These are phyloP conservation scores for Candoia aspera DNA, from an alignment of 2,113 vertebrate species.

Conservation along the genomic window DNA sequence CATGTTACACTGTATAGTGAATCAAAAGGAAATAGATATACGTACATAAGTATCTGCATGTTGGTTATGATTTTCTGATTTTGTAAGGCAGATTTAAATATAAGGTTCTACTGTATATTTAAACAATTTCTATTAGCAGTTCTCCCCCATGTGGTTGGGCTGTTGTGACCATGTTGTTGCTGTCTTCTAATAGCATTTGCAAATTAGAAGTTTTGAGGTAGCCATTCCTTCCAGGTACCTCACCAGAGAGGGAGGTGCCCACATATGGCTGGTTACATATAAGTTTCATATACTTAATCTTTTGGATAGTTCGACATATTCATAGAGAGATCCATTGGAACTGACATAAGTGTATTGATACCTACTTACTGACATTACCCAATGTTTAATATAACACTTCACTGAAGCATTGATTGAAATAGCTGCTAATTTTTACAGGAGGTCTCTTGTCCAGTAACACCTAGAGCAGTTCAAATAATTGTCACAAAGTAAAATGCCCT, in stretches of 20 bases:
- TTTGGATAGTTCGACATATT: conserved; percentile 2
- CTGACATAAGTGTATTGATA: rapidly evolving
- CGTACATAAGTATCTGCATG: background rate
- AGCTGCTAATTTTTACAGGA: background rate
- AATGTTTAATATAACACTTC: rapidly evolving
- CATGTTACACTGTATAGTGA: background rate
- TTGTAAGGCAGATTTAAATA: background rate
- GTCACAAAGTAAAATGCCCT: background rate
- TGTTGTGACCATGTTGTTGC: background rate
- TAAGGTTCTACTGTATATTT: background rate
- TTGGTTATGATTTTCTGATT: background rate
- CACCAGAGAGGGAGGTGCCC: background rate
- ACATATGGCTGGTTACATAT: background rate
- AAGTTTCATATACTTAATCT: background rate
- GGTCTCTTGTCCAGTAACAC: rapidly evolving
- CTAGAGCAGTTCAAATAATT: background rate
- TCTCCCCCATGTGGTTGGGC: background rate
- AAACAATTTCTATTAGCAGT: background rate
- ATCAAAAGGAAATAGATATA: background rate
- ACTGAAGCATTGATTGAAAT: background rate
- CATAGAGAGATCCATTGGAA: background rate
- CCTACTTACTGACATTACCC: background rate
- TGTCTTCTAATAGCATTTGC: background rate
- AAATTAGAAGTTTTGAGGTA: background rate
- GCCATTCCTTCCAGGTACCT: background rate